A percentile compares a stretch with the other conserved stretches of the same genome.
These are phyloP conservation scores for Caenorhabditis sp. DNA, from an alignment of 2,888 invertebrate species.

Conservation along the genomic window DNA sequence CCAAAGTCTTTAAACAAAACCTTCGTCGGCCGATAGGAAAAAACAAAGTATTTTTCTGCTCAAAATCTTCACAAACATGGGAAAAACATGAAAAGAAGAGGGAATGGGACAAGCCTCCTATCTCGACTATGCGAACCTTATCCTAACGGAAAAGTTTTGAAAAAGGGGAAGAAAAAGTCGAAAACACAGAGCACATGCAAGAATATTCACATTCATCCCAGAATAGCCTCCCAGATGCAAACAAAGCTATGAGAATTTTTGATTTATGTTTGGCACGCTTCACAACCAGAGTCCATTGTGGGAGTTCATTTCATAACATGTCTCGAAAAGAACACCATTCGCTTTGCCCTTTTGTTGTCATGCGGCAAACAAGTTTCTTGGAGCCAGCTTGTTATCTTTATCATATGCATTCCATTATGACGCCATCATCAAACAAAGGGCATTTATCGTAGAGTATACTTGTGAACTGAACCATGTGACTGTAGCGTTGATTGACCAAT, in stretches of 20 bases:
- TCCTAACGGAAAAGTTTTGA: slow-evolving; percentile 30
- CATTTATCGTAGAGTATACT: slow-evolving; percentile 15
- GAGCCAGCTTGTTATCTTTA: slow-evolving; percentile 17
- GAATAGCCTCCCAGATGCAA: slow-evolving; percentile 27
- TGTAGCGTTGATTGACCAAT: slow-evolving; percentile 2
- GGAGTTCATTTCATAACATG: neutral
- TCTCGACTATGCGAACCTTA: slow-evolving; percentile 21
- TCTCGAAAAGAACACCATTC: neutral
- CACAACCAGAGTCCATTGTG: too few relatives aligned
- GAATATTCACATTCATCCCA: slow-evolving; percentile 35
- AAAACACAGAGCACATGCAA: slow-evolving; percentile 32
- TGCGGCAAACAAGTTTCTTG: neutral
- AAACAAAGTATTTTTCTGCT: slow-evolving; percentile 58
- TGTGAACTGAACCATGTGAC: slow-evolving; percentile 32
- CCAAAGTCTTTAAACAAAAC: slow-evolving; percentile 41
- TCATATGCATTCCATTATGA: slow-evolving; percentile 19
- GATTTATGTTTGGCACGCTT: slow-evolving; percentile 21
- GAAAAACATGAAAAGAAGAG: slow-evolving; percentile 30
- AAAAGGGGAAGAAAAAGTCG: slow-evolving; percentile 33
- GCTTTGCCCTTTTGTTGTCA: neutral
- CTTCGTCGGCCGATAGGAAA: slow-evolving; percentile 43
- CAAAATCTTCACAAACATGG: slow-evolving; percentile 51
- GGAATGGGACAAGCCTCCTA: slow-evolving; percentile 16
- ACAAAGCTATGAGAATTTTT: slow-evolving; percentile 41
- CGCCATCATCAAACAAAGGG: slow-evolving; percentile 24